Percentiles rank a stretch among this genome's conserved stretches.
Conservation (phyloP, 2,888 invertebrate genomes). For the Flexamia atlantica region DNA sequence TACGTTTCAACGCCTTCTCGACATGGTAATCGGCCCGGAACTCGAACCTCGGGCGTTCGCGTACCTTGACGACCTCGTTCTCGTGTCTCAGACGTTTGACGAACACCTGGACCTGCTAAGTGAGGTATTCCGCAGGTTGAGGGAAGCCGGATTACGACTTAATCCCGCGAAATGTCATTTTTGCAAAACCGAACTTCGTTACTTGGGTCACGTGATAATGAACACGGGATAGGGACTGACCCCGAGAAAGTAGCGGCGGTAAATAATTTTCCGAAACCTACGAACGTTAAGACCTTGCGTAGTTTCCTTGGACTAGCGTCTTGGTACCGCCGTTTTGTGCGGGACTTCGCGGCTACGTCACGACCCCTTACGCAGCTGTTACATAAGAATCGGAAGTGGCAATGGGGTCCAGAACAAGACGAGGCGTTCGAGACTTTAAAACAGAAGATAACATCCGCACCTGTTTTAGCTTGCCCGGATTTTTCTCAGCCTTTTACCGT, state of each 20-base stretch:
- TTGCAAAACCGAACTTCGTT: slow-evolving; percentile 64
- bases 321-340: slow-evolving; percentile 20
- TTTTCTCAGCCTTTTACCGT: slow-evolving; percentile 62
- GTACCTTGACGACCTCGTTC: slow-evolving; percentile 42
- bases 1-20: slow-evolving; percentile 71
- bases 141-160: slow-evolving; percentile 65
- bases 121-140: slow-evolving; percentile 64
- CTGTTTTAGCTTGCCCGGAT: slow-evolving; percentile 65
- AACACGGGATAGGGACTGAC: slow-evolving; percentile 66
- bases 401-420: slow-evolving; percentile 37
- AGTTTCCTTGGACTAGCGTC: slow-evolving; percentile 29
- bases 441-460: slow-evolving; percentile 58
- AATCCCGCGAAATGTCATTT: slow-evolving; percentile 69
- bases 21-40: slow-evolving; percentile 70
- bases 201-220: slow-evolving; percentile 70
- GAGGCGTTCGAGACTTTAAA: neutral
- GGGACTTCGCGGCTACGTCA: neutral
- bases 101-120: slow-evolving; percentile 67
- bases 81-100: slow-evolving; percentile 62
- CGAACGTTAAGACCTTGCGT: neutral
- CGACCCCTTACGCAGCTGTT: neutral
- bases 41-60: slow-evolving; percentile 59
- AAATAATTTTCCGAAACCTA: neutral
- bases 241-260: slow-evolving; percentile 30
- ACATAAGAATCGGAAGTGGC: slow-evolving; percentile 27